Percentiles rank a stretch among this genome's conserved stretches.
Evolutionary conservation across 1,140 invertebrate species (phyloP).

Genomic region (Zaprionus taronus): DNA sequence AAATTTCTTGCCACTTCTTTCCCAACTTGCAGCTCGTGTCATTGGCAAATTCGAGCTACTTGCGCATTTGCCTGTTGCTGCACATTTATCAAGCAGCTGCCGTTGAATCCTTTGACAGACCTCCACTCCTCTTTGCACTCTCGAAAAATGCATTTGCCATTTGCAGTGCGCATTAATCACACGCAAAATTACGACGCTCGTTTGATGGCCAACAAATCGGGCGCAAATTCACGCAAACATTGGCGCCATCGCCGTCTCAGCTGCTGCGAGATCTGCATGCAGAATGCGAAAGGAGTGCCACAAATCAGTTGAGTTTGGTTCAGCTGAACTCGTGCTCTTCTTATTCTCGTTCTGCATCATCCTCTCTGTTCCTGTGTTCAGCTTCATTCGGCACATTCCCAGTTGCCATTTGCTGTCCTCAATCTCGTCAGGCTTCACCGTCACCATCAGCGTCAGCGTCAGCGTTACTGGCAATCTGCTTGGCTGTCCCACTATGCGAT

Average conservation of each 20-base stretch:
- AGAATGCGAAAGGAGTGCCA: slow-evolving; percentile 19
- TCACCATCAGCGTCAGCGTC: slow-evolving; percentile 12
- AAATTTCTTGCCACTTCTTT: not conserved
- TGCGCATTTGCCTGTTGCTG: slow-evolving; percentile 16
- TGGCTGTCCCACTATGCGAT: not conserved
- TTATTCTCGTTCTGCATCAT: not conserved
- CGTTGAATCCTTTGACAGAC: slow-evolving; percentile 43
- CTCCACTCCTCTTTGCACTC: not conserved
- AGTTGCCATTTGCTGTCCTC: slow-evolving; percentile 41
- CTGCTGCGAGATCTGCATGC: slow-evolving; percentile 37
- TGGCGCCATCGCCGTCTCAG: slow-evolving; percentile 42
- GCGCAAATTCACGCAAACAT: slow-evolving; percentile 72
- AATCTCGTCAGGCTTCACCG: slow-evolving; percentile 30
- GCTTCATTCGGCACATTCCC: slow-evolving; percentile 21
- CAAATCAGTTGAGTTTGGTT: slow-evolving; percentile 40
- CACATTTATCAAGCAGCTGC: slow-evolving; percentile 43
- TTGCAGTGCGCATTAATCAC: slow-evolving; percentile 65
- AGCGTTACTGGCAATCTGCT: slow-evolving; percentile 43
- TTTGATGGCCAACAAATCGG: slow-evolving; percentile 74
- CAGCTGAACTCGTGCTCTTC: not conserved
- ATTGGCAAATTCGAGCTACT: slow-evolving; percentile 12
- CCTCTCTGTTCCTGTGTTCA: not conserved
- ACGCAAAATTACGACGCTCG: slow-evolving; percentile 59
- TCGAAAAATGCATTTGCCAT: slow-evolving; percentile 53
- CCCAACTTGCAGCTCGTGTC: not conserved